Base-by-base conservation (phyloP, 92 coral and sea anemone species). In the Paramuricea clavata region DNA sequence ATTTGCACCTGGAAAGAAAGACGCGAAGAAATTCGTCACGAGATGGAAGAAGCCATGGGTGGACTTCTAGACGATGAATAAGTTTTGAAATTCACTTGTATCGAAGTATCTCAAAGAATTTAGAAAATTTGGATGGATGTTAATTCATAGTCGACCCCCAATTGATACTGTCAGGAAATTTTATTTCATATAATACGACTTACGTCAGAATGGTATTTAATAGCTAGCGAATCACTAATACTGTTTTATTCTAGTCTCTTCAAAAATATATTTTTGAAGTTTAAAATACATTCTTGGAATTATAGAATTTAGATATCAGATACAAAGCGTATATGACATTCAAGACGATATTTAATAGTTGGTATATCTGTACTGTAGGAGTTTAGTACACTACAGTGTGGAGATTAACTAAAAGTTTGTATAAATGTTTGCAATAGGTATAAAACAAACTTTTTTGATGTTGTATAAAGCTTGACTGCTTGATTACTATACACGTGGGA, bases 41-140 rank as follows among this genome's bases (percentile, higher is more conserved):
- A 83, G 26, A 74, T 75, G 83, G 78, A 83, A 19, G 65, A 83
- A 25, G 82, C 25, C 33, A 47, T 47, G 56, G 71, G 73, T 3
- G 23, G 2, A 12, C 44, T 59, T 22, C 54, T 59, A 17, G 84
- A 79, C 23, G 84, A 61, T 0, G 69, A 27, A 15, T 65, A 28
- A 19, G 15, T 8, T n/a, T 56, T 56, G 64, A 56, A 56, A 56
- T 56, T 16, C 21, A 60, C 68, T 52, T 12, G 65, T 21, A 57
- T 60, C 68, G 72, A 65, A 65, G 23, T 65, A 65, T 65, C 26
- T 39, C 39, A 0, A 7, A 28, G 39, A 65, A 65, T 65, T 65
- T 33, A 3, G 2, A 27, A 26, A 65, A 65, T 27, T 65, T 54
- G 26, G 27, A 54, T 54, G 4, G 62, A 16, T 54, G 26, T 54